phyloP scores from a whole-genome alignment of 1,140 invertebrate species.

The Hylaeus anthracinus region DNA sequence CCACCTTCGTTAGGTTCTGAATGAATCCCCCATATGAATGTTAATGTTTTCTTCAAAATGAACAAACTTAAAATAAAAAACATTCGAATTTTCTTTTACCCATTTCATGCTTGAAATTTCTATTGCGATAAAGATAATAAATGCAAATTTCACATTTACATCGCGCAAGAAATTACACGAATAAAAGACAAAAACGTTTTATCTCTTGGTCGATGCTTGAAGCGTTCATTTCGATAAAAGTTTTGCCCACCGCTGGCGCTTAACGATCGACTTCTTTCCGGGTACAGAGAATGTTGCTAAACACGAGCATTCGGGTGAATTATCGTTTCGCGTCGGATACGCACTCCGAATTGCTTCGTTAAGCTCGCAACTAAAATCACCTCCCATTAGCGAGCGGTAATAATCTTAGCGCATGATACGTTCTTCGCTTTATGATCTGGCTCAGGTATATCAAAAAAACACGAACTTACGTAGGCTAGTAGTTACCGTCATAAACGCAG shows the following conservation, averaged over 20 bases:
- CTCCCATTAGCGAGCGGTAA: conserved; percentile 17
- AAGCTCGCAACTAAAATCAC: conserved; percentile 26
- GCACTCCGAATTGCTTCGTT: neutral
- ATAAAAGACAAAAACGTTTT: no score
- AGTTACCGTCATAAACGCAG: conserved; percentile 39
- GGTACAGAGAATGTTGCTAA: neutral
- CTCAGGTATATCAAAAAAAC: conserved; percentile 11
- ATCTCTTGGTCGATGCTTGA: no score
- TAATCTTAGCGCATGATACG: conserved; percentile 19
- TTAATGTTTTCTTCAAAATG: no score
- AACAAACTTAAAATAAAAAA: no score
- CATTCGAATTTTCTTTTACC: no score
- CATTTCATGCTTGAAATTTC: no score
- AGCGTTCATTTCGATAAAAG: no score
- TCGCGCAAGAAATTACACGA: no score
- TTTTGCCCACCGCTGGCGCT: neutral
- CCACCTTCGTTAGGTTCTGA: no score
- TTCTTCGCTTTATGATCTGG: conserved; percentile 15
- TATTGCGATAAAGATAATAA: no score
- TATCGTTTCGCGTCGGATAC: neutral
- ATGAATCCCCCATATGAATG: no score
- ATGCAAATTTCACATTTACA: no score
- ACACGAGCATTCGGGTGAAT: neutral
- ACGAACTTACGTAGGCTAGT: neutral
- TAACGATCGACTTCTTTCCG: neutral